Conservation (phyloP, 2,797 vertebrate species). For the Enoplosus armatus region DNA sequence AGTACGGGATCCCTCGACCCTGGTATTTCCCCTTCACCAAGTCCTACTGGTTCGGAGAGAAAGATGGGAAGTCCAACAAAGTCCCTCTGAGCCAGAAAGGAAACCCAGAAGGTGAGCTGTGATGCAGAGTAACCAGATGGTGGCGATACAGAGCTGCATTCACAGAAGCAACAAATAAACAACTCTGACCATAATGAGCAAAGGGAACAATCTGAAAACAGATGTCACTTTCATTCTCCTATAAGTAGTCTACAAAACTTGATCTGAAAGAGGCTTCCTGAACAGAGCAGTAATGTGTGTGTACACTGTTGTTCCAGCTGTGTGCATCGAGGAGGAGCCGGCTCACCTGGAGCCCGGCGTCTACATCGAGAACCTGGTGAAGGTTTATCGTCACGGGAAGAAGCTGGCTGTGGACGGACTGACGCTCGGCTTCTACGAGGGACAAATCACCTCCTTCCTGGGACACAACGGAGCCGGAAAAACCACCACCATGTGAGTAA, state of each 20-base stretch:
- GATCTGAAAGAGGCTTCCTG: slow-evolving; percentile 9
- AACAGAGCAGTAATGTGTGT: background rate
- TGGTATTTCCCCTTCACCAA: slow-evolving; percentile 96
- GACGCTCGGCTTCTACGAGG: slow-evolving; percentile 95
- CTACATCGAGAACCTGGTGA: slow-evolving; percentile 95
- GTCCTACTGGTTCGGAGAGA: slow-evolving; percentile 94
- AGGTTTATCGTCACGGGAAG: slow-evolving; percentile 94
- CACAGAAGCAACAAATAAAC: background rate
- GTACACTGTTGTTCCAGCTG: slow-evolving; percentile 72
- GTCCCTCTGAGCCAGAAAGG: slow-evolving; percentile 77
- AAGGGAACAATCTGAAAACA: background rate
- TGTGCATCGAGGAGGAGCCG: slow-evolving; percentile 94
- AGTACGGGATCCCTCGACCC: slow-evolving; percentile 95
- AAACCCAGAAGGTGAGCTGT: slow-evolving; percentile 85
- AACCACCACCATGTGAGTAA: slow-evolving; percentile 96
- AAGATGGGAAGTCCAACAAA: slow-evolving; percentile 69
- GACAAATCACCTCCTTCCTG: slow-evolving; percentile 97
- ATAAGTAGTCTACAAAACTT: background rate
- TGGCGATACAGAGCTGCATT: background rate
- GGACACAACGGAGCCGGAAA: slow-evolving; percentile 98
- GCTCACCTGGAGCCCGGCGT: slow-evolving; percentile 92
- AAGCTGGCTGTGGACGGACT: slow-evolving; percentile 96
- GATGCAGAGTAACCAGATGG: background rate
- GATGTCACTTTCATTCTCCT: background rate
- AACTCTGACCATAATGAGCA: background rate